Evolutionary conservation across 2,797 vertebrate genomes (phyloP).

Genomic region (Limosa lapponica): DNA sequence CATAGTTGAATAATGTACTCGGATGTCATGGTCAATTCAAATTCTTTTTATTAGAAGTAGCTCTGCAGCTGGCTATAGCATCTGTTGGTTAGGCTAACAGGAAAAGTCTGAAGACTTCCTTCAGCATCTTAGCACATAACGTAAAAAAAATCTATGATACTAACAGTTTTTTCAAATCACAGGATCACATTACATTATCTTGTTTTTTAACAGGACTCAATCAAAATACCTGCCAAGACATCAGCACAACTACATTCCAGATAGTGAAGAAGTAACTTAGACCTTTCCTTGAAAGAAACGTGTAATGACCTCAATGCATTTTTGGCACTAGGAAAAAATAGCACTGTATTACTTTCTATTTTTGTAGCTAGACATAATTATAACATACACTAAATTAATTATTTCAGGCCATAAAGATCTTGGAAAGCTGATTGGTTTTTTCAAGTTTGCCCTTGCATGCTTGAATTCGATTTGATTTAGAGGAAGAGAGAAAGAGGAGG

Average conservation of each 20-base stretch:
- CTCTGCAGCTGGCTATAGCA: neutral
- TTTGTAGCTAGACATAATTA: constrained; percentile 18
- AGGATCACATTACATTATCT: fast-evolving
- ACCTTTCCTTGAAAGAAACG: neutral
- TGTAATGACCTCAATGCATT: neutral
- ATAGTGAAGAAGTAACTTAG: neutral
- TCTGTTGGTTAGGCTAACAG: neutral
- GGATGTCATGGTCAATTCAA: neutral
- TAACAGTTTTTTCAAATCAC: neutral
- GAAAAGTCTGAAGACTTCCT: neutral
- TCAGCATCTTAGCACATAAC: neutral
- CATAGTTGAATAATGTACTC: neutral
- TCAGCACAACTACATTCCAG: neutral
- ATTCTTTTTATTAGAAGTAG: neutral
- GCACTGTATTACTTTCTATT: neutral
- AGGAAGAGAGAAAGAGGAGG: neutral
- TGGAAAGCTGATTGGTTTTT: neutral
- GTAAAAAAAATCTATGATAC: neutral
- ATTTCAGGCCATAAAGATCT: neutral
- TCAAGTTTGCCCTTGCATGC: neutral
- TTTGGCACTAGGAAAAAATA: neutral
- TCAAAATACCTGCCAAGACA: neutral
- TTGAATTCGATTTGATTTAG: neutral
- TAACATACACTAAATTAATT: neutral
- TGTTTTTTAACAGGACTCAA: neutral